Percentiles rank a stretch among this genome's conserved stretches.
Conservation (phyloP, 1,140 invertebrate genomes). For the Holcopasites calliopsidis region DNA sequence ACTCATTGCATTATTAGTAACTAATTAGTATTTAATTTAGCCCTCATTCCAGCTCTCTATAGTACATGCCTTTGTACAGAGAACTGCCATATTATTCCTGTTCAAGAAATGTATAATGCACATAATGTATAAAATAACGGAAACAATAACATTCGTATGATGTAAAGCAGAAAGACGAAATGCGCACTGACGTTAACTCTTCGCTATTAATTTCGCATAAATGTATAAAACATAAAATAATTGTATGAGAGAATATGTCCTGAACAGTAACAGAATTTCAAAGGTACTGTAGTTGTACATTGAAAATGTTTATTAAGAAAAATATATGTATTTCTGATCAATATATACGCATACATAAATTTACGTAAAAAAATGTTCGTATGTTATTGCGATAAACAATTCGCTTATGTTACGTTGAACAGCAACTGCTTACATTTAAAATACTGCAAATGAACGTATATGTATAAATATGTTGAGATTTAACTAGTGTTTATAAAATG, state of each 20-base stretch:
- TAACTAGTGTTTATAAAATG: conserved; percentile 10
- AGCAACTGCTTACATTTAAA: conserved; percentile 39
- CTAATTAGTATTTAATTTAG: too few species aligned
- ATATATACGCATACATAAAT: conserved; percentile 44
- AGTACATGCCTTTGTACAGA: neutral
- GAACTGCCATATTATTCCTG: neutral
- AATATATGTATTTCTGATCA: conserved; percentile 42
- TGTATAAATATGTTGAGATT: conserved; percentile 20
- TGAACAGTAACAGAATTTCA: neutral
- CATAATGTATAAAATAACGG: neutral
- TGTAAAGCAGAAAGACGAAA: neutral
- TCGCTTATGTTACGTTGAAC: conserved; percentile 40
- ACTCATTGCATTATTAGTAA: too few species aligned
- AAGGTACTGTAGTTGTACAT: neutral
- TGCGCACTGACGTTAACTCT: too few species aligned
- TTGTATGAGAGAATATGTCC: neutral
- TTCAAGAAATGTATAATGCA: neutral
- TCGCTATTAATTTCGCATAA: neutral
- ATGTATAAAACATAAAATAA: neutral
- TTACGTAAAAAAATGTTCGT: conserved; percentile 32
- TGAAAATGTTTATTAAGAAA: conserved; percentile 53
- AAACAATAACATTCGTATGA: neutral
- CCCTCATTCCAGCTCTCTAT: too few species aligned
- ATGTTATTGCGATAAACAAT: conserved; percentile 48
- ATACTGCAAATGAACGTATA: conserved; percentile 44